Conservation (phyloP, 2,888 invertebrate species). For the Cremastobaeus sp. region DNA sequence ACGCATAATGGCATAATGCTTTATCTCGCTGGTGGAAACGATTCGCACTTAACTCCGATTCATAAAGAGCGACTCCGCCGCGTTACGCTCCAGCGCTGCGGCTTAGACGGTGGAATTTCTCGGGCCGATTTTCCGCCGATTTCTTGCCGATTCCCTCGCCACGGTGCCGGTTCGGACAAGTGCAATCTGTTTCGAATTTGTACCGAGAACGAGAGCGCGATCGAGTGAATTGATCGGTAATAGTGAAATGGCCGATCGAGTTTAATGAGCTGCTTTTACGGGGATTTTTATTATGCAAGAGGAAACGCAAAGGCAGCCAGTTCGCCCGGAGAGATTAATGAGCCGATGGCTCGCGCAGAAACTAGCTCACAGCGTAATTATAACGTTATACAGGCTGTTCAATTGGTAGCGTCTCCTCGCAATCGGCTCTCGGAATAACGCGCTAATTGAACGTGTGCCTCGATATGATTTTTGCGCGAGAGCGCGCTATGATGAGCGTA, state of each 20-base stretch:
- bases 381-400: slow-evolving; percentile 42
- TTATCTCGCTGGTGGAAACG: slow-evolving; percentile 12
- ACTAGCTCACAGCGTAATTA: slow-evolving; percentile 29
- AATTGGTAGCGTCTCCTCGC: slow-evolving; percentile 9
- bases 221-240: too few relatives aligned
- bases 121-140: background rate
- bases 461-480: slow-evolving; percentile 7
- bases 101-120: slow-evolving; percentile 60
- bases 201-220: too few relatives aligned
- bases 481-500: too few relatives aligned
- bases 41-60: slow-evolving; percentile 19
- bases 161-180: too few relatives aligned
- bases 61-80: slow-evolving; percentile 34
- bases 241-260: too few relatives aligned
- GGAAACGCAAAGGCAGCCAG: slow-evolving; percentile 63
- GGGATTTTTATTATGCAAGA: slow-evolving; percentile 3
- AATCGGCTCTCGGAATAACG: slow-evolving; percentile 13
- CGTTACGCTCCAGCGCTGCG: slow-evolving; percentile 57
- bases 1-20: too few relatives aligned
- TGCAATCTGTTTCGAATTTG: too few relatives aligned
- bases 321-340: slow-evolving; percentile 74
- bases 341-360: slow-evolving; percentile 70
- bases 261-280: background rate
- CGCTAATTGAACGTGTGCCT: slow-evolving; percentile 28
- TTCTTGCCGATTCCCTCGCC: background rate